Conservation (phyloP, 2,113 vertebrate species). For the Fulica atra region DNA sequence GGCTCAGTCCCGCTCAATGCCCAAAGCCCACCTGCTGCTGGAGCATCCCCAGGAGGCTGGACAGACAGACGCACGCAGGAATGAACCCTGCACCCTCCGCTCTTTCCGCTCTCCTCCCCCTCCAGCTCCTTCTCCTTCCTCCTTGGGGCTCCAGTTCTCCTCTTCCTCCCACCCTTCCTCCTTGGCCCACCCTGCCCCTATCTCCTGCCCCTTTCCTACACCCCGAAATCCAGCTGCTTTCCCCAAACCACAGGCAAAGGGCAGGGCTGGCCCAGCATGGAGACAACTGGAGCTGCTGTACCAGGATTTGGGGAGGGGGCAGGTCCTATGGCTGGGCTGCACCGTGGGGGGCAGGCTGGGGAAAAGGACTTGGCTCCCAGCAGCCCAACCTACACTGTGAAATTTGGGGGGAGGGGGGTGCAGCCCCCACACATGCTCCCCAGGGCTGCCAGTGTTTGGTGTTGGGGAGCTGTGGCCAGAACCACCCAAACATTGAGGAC, state of each 20-base stretch:
- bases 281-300: not conserved
- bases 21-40: rapidly evolving
- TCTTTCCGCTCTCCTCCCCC: not conserved
- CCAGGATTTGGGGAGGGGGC: not conserved
- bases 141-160: not conserved
- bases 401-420: not conserved
- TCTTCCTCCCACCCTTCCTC: not conserved
- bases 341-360: too few species aligned
- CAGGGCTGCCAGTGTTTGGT: not conserved
- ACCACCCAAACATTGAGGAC: rapidly evolving
- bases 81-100: rapidly evolving
- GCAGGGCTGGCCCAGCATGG: not conserved
- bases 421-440: rapidly evolving
- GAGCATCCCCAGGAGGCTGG: not conserved
- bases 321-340: rapidly evolving
- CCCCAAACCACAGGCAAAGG: not conserved
- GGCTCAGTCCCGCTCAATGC: rapidly evolving
- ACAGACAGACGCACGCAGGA: rapidly evolving
- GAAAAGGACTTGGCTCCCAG: not conserved
- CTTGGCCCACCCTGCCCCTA: rapidly evolving
- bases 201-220: rapidly evolving
- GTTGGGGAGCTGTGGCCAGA: rapidly evolving
- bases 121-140: not conserved
- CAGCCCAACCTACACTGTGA: slow-evolving; percentile 15
- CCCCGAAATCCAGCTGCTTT: not conserved